Evolutionary conservation across 2,113 vertebrate species (phyloP), one percentile per base, ranked within the genome.

Genomic region (Cryptotis parvus): DNA sequence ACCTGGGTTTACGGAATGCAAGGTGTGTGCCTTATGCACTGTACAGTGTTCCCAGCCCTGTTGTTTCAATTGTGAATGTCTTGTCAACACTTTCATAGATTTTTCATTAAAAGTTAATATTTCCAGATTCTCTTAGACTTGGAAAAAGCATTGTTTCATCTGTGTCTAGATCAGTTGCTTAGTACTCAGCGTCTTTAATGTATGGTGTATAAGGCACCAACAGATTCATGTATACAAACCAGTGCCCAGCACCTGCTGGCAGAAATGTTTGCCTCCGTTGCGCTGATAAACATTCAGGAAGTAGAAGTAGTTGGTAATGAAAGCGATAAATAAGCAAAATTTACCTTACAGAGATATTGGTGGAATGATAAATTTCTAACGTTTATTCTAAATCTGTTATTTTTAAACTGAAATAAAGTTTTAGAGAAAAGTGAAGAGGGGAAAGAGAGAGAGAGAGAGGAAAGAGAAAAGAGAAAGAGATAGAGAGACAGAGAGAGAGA

Each of bases 1-100:
- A 49, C 5, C 45, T 49, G 45, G 45, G 45, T 49, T 49, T 9
- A 49, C 10, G 45, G 45, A 9, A 49, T 49, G 45, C 5, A 49
- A 49, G 45, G 45, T n/a, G n/a, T n/a, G n/a, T n/a, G n/a, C n/a
- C n/a, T n/a, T n/a, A n/a, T n/a, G n/a, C n/a, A n/a, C n/a, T n/a
- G n/a, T 14, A 49, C 45, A 49, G 14, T 6, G 45, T 49, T 14
- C 14, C 45, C 45, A 49, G 5, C 45, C 45, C 45, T 58, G 3
- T 77, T 70, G 83, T 86, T 79, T 33, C 6, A 86, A 87, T 33
- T 63, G 33, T 18, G 16, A 68, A 20, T 74, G 24, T 69, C 39
- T 89, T 83, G 35, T 66, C 81, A 89, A 75, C 61, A 65, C 55
- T 69, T 37, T 74, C 88, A 89, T 63, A 77, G 55, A 77, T 31